These are phyloP conservation scores for Zaprionus taronus DNA, from an alignment of 1,140 invertebrate species.

Conservation along the genomic window DNA sequence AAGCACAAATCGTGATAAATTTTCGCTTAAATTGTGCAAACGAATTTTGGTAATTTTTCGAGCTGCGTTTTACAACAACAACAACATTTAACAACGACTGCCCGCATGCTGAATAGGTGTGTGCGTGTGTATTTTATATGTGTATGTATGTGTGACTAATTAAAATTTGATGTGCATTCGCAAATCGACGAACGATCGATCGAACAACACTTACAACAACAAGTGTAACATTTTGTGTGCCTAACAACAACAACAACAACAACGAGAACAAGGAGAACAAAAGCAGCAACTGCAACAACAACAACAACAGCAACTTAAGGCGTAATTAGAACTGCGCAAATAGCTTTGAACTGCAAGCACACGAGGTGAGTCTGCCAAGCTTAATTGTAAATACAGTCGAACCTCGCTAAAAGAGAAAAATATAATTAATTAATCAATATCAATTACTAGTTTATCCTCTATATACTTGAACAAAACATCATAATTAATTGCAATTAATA, in stretches of 20 bases:
- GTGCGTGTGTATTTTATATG: constrained; percentile 24
- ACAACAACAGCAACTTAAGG: constrained; percentile 27
- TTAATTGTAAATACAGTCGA: constrained; percentile 32
- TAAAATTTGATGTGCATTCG: constrained; percentile 70
- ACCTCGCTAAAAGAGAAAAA: constrained; percentile 12
- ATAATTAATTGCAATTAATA: too few species aligned
- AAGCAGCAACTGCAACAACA: constrained; percentile 17
- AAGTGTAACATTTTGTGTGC: constrained; percentile 53
- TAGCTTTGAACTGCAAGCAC: constrained; percentile 53
- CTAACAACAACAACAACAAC: constrained; percentile 28
- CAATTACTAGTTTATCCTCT: too few species aligned
- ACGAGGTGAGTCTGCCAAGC: constrained; percentile 31
- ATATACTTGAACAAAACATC: too few species aligned
- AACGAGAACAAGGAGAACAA: constrained; percentile 25
- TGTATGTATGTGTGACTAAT: constrained; percentile 58
- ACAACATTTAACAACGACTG: constrained; percentile 51
- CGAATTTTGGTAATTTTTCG: constrained; percentile 62
- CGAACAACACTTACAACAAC: constrained; percentile 40
- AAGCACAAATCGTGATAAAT: constrained; percentile 75
- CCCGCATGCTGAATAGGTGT: constrained; percentile 2
- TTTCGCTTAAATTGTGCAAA: constrained; percentile 76
- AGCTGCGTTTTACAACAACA: constrained; percentile 30
- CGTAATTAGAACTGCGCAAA: constrained; percentile 79
- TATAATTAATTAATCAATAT: neutral
- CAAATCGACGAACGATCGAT: constrained; percentile 53